Evolutionary conservation across 2,113 vertebrate species (phyloP), one percentile per base, ranked within the genome.

Genomic region (Sorex fumeus): DNA sequence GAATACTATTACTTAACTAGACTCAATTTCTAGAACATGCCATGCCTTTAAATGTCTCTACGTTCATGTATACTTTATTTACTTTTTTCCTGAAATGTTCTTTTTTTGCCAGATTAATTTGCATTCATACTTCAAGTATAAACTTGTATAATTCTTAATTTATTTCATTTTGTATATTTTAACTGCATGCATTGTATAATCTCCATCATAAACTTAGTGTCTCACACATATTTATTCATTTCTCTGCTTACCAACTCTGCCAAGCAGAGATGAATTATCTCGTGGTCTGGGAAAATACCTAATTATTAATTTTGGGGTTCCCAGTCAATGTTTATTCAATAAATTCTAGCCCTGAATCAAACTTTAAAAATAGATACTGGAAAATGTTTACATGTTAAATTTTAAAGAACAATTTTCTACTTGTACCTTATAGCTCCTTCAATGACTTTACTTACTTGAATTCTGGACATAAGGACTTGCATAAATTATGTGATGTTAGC

Each of bases 401-500:
- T 94, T 87, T 78, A 67, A 87, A 88, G 83, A 84, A 4, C 1
- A 76, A 36, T 72, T 90, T 91, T 90, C 6, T 85, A 83, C 21
- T 85, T 76, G 13, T 62, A 80, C 62, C 43, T 72, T 94, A 7
- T 18, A 93, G 88, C 13, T 27, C 7, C 88, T 97, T 60, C 87
- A 92, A 87, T 92, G 67, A 86, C 34, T 93, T 74, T 57, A 80
- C 50, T 69, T 79, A 10, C 2, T 91, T 69, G 79, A 85, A 88
- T 85, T 82, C 90, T 40, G 40, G 40, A 40, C 40, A 40, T 40
- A 40, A 40, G 40, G 40, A 40, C 40, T 40, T 40, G 40, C 40
- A 40, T 40, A 40, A 40, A 40, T 40, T 40, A 40, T 91, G 91
- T 95, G 82, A 94, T 93, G 75, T 28, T 95, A 75, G 43, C 34